These are phyloP conservation scores for Cydia amplana DNA, from an alignment of 1,140 invertebrate genomes.

Conservation along the genomic window DNA sequence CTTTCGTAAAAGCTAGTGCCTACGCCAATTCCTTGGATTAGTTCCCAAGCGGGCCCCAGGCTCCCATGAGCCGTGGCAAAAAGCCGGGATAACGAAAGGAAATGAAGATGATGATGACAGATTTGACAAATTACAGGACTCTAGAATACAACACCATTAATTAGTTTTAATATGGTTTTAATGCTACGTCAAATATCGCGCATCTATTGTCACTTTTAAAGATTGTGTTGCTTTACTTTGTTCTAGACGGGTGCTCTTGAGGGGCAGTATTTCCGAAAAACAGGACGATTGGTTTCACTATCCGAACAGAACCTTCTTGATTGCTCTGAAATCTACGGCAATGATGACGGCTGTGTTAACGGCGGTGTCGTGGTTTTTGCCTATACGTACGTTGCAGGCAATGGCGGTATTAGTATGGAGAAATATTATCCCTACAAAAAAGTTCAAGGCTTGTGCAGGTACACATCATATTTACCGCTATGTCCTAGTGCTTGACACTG, in stretches of 20 bases:
- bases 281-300: slow-evolving; percentile 89
- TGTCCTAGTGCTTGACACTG: background rate
- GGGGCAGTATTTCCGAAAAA: slow-evolving; percentile 93
- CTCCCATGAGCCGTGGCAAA: background rate
- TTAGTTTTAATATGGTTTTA: too few relatives aligned
- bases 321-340: slow-evolving; percentile 92
- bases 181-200: too few relatives aligned
- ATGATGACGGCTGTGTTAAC: slow-evolving; percentile 89
- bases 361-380: slow-evolving; percentile 95
- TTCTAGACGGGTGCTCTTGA: slow-evolving; percentile 92
- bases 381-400: slow-evolving; percentile 92
- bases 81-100: too few relatives aligned
- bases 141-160: too few relatives aligned
- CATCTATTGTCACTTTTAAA: background rate
- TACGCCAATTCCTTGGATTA: too few relatives aligned
- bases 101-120: too few relatives aligned
- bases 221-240: background rate
- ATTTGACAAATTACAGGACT: too few relatives aligned
- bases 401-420: slow-evolving; percentile 93
- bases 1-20: background rate
- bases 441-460: background rate
- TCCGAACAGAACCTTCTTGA: slow-evolving; percentile 98
- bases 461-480: background rate
- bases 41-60: background rate
- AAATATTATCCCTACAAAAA: slow-evolving; percentile 82